A percentile compares a stretch with the other conserved stretches of the same genome.
phyloP scores from a whole-genome alignment of 2,797 vertebrate genomes.

The Schizopygopsis malacanthus region DNA sequence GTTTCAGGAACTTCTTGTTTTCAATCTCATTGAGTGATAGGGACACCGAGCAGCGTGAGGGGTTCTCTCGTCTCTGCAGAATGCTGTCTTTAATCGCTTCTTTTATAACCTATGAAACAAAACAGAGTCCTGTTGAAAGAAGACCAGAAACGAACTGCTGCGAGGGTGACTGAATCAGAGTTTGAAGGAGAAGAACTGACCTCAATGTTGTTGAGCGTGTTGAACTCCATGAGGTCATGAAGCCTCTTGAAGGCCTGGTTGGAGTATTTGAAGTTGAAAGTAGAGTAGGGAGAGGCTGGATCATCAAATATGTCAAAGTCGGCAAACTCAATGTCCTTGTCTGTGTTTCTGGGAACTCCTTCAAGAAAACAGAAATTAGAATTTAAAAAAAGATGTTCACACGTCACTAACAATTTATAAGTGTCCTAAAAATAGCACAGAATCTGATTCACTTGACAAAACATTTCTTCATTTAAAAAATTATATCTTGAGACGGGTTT shows the following conservation, averaged over 20 bases:
- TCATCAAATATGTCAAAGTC: conserved; percentile 99
- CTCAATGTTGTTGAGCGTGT: conserved; percentile 97
- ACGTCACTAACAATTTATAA: not conserved
- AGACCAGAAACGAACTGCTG: not conserved
- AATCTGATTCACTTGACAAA: not conserved
- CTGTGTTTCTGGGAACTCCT: conserved; percentile 90
- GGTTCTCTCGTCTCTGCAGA: conserved; percentile 85
- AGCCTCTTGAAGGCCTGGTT: conserved; percentile 92
- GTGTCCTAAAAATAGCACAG: not conserved
- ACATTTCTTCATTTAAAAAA: not conserved
- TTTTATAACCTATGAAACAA: conserved; percentile 85
- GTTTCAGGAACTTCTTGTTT: conserved; percentile 87
- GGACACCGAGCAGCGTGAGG: conserved; percentile 80
- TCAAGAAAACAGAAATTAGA: conserved; percentile 8
- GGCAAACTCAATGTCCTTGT: conserved; percentile 89
- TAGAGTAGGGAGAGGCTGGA: conserved; percentile 90
- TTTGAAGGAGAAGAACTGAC: conserved; percentile 69
- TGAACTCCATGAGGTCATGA: conserved; percentile 98
- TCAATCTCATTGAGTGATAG: conserved; percentile 90
- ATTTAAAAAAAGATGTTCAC: not conserved
- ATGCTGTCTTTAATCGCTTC: conserved; percentile 92
- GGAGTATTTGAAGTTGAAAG: conserved; percentile 97
- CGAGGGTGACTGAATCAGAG: not conserved
- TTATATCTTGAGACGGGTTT: not conserved
- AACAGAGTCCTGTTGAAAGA: not conserved